These are phyloP conservation scores for Xylocopa sonorina DNA, from an alignment of 1,140 invertebrate species.

Conservation along the genomic window DNA sequence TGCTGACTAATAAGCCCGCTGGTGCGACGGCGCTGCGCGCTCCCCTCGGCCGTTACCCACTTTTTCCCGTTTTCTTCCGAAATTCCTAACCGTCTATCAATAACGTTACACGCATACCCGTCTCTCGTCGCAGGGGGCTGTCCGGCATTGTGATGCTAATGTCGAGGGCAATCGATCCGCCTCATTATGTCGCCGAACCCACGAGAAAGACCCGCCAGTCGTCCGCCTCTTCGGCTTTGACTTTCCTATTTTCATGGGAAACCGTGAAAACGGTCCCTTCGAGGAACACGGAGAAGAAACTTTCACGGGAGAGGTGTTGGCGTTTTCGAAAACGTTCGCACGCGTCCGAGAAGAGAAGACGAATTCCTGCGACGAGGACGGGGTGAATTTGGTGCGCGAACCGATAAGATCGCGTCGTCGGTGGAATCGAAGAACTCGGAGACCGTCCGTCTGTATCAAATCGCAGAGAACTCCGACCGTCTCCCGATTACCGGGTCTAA, in stretches of 20 bases:
- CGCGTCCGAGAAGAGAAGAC: neutral
- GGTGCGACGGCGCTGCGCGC: conserved; percentile 48
- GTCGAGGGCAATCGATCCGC: conserved; percentile 75
- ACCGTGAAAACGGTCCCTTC: neutral
- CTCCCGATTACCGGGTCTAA: conserved; percentile 80
- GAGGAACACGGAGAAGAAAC: too few species aligned
- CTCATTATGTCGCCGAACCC: conserved; percentile 77
- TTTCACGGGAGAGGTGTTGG: neutral
- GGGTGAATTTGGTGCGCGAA: conserved; percentile 17
- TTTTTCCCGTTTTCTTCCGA: conserved; percentile 77
- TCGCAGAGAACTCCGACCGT: conserved; percentile 59
- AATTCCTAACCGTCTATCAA: conserved; percentile 80
- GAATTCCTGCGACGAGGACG: too few species aligned
- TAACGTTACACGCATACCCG: conserved; percentile 74
- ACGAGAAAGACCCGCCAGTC: conserved; percentile 67
- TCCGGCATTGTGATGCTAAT: conserved; percentile 79
- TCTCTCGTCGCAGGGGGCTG: conserved; percentile 66
- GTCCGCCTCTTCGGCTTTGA: neutral
- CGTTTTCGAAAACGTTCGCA: too few species aligned
- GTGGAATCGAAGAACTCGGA: neutral
- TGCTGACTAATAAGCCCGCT: conserved; percentile 75
- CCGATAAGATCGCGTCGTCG: neutral
- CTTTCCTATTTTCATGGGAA: conserved; percentile 72
- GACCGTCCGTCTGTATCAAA: conserved; percentile 60
- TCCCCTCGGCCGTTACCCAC: conserved; percentile 44